Percentiles rank a stretch among this genome's conserved stretches.
These are phyloP conservation scores for Cacoxenus indagator DNA, from an alignment of 2,888 invertebrate species.

Conservation along the genomic window DNA sequence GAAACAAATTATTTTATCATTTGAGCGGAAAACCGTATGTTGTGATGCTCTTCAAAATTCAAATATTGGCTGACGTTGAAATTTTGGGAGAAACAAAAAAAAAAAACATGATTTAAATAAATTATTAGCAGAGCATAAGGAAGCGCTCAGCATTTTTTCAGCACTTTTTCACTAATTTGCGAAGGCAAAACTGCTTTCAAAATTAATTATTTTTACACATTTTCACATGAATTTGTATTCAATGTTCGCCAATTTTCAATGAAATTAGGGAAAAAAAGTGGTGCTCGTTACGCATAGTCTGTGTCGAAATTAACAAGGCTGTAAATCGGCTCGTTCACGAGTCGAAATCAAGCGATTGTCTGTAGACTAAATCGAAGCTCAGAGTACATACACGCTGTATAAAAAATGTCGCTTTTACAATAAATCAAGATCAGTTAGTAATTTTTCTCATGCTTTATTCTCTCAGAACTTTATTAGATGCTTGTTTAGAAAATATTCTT, in stretches of 20 bases:
- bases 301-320: too few relatives aligned
- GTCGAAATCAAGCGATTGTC: too few relatives aligned
- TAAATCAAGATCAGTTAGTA: too few relatives aligned
- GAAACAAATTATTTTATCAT: not conserved
- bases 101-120: constrained; percentile 38
- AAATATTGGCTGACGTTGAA: constrained; percentile 38
- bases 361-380: too few relatives aligned
- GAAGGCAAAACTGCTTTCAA: constrained; percentile 33
- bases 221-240: not conserved
- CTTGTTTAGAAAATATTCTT: too few relatives aligned
- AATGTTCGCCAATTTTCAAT: too few relatives aligned
- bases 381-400: too few relatives aligned
- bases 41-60: constrained; percentile 36
- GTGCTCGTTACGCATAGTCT: too few relatives aligned
- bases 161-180: constrained; percentile 34
- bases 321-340: too few relatives aligned
- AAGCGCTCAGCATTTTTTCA: constrained; percentile 33
- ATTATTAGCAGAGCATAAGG: constrained; percentile 22
- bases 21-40: not conserved
- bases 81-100: constrained; percentile 17
- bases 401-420: too few relatives aligned
- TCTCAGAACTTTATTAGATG: too few relatives aligned
- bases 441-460: too few relatives aligned
- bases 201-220: not conserved
- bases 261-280: not conserved